Evolutionary conservation across 2,888 invertebrate species (phyloP).

Genomic region (Drosophila leonis): DNA sequence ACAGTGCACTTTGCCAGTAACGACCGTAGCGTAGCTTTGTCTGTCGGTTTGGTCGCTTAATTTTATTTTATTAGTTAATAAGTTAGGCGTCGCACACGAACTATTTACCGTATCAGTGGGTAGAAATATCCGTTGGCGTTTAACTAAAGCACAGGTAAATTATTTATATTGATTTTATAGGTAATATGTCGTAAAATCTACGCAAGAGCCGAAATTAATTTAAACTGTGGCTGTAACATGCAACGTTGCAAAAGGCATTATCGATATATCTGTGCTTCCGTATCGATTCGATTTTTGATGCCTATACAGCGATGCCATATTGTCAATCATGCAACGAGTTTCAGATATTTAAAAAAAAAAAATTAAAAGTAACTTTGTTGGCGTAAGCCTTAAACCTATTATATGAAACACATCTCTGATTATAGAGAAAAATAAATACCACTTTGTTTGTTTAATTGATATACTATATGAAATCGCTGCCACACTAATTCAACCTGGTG

Average conservation of each 20-base stretch:
- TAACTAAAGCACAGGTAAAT: conserved; percentile 15
- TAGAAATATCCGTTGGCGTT: neutral
- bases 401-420: neutral
- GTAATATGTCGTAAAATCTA: conserved; percentile 24
- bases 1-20: conserved; percentile 64
- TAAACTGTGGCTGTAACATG: conserved; percentile 72
- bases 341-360: neutral
- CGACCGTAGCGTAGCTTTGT: conserved; percentile 74
- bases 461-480: conserved; percentile 3
- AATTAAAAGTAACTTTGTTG: neutral
- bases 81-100: conserved; percentile 5
- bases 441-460: neutral
- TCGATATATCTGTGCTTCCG: conserved; percentile 27
- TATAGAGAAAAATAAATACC: neutral
- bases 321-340: neutral
- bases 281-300: conserved; percentile 20
- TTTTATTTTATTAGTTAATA: conserved; percentile 26
- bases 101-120: neutral
- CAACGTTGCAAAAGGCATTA: conserved; percentile 61
- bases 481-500: neutral
- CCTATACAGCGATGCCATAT: conserved; percentile 14
- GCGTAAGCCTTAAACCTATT: neutral
- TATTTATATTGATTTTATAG: conserved; percentile 17
- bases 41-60: conserved; percentile 43
- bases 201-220: conserved; percentile 68